A percentile compares a stretch with the other conserved stretches of the same genome.
Evolutionary conservation across 1,140 invertebrate genomes (phyloP).

Genomic region (Drosophila bipectinata): DNA sequence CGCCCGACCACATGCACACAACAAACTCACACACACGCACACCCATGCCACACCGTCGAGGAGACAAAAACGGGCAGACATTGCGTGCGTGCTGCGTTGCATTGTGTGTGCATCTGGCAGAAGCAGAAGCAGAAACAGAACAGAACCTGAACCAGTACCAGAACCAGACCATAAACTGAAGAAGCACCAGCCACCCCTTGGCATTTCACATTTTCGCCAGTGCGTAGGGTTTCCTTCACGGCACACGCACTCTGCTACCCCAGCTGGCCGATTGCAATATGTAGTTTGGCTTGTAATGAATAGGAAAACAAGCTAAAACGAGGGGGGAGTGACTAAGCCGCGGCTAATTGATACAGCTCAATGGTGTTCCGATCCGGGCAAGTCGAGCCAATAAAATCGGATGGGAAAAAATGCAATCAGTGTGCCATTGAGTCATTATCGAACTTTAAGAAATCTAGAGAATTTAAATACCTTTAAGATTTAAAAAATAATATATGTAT

Average conservation of each 20-base stretch:
- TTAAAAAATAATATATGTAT: neutral
- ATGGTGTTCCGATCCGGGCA: neutral
- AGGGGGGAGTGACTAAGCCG: slow-evolving; percentile 5
- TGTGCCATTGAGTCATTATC: too few relatives aligned
- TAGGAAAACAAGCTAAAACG: slow-evolving; percentile 7
- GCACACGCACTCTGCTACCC: slow-evolving; percentile 27
- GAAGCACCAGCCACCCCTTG: slow-evolving; percentile 16
- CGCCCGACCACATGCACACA: slow-evolving; percentile 39
- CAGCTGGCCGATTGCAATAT: slow-evolving; percentile 36
- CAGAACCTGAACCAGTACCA: slow-evolving; percentile 11
- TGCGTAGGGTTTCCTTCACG: slow-evolving; percentile 44
- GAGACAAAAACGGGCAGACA: slow-evolving; percentile 54
- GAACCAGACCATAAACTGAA: slow-evolving; percentile 5
- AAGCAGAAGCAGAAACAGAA: slow-evolving; percentile 25
- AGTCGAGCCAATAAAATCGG: neutral
- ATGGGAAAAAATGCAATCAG: neutral
- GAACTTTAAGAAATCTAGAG: too few relatives aligned
- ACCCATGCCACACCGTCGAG: slow-evolving; percentile 1
- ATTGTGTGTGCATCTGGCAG: slow-evolving; percentile 51
- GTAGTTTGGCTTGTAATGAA: slow-evolving; percentile 39
- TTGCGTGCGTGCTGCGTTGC: slow-evolving; percentile 57
- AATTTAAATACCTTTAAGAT: neutral
- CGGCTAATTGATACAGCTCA: slow-evolving; percentile 26
- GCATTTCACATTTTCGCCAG: slow-evolving; percentile 22
- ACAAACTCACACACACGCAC: slow-evolving; percentile 5